phyloP scores from a whole-genome alignment of 2,797 vertebrate genomes.

The Nothura maculosa region DNA sequence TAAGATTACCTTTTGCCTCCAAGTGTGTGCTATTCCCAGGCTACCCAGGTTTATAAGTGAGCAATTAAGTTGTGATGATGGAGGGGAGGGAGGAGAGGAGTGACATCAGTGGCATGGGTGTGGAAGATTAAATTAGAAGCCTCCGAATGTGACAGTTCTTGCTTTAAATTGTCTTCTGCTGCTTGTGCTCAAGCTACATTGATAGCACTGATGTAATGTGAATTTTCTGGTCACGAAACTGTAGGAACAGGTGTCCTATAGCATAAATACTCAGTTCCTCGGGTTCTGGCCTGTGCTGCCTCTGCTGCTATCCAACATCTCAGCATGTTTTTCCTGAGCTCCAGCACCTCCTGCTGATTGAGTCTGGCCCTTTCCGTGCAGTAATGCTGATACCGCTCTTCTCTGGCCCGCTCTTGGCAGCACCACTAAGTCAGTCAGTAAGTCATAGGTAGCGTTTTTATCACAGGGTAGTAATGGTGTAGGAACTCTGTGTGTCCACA shows the following conservation, averaged over 20 bases:
- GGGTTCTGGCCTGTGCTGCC: slow-evolving; percentile 22
- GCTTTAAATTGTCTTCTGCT: slow-evolving; percentile 27
- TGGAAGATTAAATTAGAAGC: slow-evolving; percentile 11
- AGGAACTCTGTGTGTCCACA: too few relatives aligned
- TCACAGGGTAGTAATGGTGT: rapidly evolving
- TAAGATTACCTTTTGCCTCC: not conserved
- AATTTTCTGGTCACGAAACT: slow-evolving; percentile 11
- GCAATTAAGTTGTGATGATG: not conserved
- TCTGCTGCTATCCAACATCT: slow-evolving; percentile 21
- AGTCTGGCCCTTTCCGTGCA: slow-evolving; percentile 44
- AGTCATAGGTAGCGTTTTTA: not conserved
- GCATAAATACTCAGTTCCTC: not conserved
- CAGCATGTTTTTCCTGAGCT: slow-evolving; percentile 42
- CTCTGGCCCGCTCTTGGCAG: not conserved
- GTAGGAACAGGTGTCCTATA: slow-evolving; percentile 30
- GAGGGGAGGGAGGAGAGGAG: not conserved
- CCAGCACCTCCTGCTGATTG: slow-evolving; percentile 62
- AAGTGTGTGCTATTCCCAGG: not conserved
- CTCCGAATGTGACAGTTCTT: not conserved
- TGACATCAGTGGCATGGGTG: not conserved
- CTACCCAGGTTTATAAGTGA: slow-evolving; percentile 6
- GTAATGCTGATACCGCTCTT: slow-evolving; percentile 2
- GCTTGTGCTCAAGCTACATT: not conserved
- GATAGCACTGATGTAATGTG: slow-evolving; percentile 23
- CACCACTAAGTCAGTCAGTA: not conserved